These are phyloP conservation scores for Falco berigora DNA, from an alignment of 2,797 vertebrate species.

Conservation along the genomic window DNA sequence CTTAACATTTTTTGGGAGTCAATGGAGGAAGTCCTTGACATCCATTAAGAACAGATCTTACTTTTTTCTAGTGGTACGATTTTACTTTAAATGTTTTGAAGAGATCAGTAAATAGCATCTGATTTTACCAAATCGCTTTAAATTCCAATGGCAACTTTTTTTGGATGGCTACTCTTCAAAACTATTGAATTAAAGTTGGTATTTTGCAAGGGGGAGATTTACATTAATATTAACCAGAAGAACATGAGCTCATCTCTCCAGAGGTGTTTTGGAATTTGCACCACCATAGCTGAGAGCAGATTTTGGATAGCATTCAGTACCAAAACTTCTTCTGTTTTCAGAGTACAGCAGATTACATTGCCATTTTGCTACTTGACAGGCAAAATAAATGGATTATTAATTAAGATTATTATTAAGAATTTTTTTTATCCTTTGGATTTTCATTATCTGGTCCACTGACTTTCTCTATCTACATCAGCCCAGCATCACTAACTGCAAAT, in stretches of 20 bases:
- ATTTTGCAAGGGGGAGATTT: neutral
- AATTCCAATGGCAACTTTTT: neutral
- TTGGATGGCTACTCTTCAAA: neutral
- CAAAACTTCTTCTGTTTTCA: neutral
- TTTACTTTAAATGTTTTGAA: neutral
- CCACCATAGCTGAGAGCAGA: neutral
- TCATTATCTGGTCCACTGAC: constrained; percentile 29
- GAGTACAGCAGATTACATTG: neutral
- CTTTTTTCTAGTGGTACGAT: neutral
- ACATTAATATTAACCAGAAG: neutral
- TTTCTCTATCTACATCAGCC: neutral
- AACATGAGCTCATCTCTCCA: neutral
- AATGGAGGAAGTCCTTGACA: neutral
- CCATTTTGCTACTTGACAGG: neutral
- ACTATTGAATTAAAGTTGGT: neutral
- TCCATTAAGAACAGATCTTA: neutral
- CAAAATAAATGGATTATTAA: constrained; percentile 28
- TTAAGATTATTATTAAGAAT: neutral
- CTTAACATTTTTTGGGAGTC: neutral
- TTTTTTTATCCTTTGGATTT: constrained; percentile 15
- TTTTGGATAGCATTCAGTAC: neutral
- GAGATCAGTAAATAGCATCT: neutral
- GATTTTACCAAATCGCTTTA: neutral
- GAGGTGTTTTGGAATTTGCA: neutral
- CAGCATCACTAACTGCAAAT: neutral